Evolutionary conservation across 2,888 invertebrate genomes (phyloP), one percentile per base, ranked within the genome.

Genomic region (Nemurella pictetii): DNA sequence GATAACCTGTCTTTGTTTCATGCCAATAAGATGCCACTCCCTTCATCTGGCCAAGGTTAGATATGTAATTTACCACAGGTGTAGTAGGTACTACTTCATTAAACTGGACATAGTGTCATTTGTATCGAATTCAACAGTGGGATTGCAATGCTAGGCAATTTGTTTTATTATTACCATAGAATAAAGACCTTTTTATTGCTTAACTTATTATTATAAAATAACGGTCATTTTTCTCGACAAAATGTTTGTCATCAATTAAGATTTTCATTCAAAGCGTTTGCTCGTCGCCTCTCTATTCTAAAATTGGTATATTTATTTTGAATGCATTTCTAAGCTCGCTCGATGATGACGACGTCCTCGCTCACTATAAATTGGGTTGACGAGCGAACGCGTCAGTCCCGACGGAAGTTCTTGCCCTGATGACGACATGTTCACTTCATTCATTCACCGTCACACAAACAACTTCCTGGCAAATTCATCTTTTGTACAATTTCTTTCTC

Each of bases 401-500:
- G 20, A 55, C 82, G 82, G 82, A 82, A 82, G 72, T 36, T 72
- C 82, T 72, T 28, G n/a, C 78, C 2, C 15, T 78, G 78, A 78
- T 78, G 30, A 28, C 55, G 82, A 32, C 32, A 80, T 80, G 80
- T 25, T 82, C 82, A 72, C 55, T 82, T 82, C 82, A 72, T 55
- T 80, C 80, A n/a, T 80, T 35, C 80, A n/a, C n/a, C 26, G 80
- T 80, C 80, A 80, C 35, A 35, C 32, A 26, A 28, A 72, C 82
- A 36, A 72, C 55, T 82, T 82, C 82, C 82, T 55, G 72, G 72
- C 55, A 82, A 82, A 82, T 55, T 72, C 82, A 55, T 82, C 55
- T 82, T 82, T 72, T 72, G 55, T 82, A 27, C 82, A 82, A 27
- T 82, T 82, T 82, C 82, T 82, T 82, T 29, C 73, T 36, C 30